Evolutionary conservation across 2,888 invertebrate genomes (phyloP).

Genomic region (Drosophila neoperkinsi): DNA sequence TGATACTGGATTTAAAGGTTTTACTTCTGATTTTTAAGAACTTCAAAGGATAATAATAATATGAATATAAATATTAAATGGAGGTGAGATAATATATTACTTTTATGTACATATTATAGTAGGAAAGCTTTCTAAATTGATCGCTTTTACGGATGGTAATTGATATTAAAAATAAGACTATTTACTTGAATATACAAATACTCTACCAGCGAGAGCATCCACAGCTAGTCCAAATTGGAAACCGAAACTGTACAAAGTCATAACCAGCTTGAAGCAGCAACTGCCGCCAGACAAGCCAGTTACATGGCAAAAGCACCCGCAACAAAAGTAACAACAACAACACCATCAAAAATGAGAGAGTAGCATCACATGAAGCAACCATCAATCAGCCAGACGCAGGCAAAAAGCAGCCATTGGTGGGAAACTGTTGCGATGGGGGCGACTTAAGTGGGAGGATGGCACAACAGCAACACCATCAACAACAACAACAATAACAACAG

Average conservation of each 20-base stretch:
- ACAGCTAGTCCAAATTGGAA: constrained; percentile 38
- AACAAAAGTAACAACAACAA: constrained; percentile 8
- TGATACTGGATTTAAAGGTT: not conserved
- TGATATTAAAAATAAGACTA: constrained; percentile 25
- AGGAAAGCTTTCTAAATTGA: not conserved
- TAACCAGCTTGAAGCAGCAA: constrained; percentile 53
- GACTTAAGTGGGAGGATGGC: not conserved
- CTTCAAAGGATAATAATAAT: not conserved
- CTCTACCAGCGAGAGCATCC: not conserved
- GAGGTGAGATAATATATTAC: not conserved
- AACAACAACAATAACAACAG: constrained; percentile 24
- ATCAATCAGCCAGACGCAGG: constrained; percentile 74
- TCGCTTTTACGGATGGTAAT: constrained; percentile 19
- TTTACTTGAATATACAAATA: constrained; percentile 23
- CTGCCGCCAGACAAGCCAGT: constrained; percentile 46
- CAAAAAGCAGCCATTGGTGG: constrained; percentile 67
- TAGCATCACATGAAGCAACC: constrained; percentile 64
- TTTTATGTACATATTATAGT: not conserved
- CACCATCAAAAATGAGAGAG: constrained; percentile 17
- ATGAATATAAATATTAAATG: not conserved
- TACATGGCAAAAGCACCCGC: constrained; percentile 27
- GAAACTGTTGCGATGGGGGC: constrained; percentile 56
- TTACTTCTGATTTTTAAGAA: not conserved
- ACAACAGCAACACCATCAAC: constrained; percentile 8
- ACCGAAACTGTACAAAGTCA: constrained; percentile 70